Evolutionary conservation across 2,113 vertebrate species (phyloP).

Genomic region (Apus apus): DNA sequence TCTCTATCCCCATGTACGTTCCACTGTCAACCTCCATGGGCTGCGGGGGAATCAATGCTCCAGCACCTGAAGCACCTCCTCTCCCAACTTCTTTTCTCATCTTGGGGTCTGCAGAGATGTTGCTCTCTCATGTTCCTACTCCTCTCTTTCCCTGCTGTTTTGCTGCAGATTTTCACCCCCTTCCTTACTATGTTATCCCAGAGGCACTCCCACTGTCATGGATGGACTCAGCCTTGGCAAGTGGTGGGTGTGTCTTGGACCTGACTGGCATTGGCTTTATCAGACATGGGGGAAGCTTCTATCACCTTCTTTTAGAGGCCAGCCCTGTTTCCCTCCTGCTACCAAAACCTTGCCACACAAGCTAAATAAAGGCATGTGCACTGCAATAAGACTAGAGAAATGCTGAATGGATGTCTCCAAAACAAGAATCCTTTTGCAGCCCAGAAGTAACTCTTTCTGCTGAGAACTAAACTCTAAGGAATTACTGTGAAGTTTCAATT

Average conservation of each 20-base stretch:
- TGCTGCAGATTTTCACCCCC: background rate
- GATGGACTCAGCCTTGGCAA: background rate
- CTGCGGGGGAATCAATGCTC: background rate
- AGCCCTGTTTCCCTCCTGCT: too few species aligned
- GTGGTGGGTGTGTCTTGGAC: fast-evolving
- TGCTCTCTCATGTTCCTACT: background rate
- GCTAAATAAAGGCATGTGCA: fast-evolving
- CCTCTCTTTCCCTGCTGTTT: background rate
- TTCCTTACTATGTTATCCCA: background rate
- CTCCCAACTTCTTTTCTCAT: fast-evolving
- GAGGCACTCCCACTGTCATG: fast-evolving
- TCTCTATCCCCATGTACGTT: too few species aligned
- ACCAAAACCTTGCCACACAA: background rate
- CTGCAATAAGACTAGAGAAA: background rate
- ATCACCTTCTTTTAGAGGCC: background rate
- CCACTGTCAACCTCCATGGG: background rate
- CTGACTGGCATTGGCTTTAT: background rate
- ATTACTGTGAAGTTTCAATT: background rate
- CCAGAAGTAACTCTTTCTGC: background rate
- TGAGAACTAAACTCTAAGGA: background rate
- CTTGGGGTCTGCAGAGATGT: background rate
- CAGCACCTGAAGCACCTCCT: fast-evolving
- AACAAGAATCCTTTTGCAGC: background rate
- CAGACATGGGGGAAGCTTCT: fast-evolving
- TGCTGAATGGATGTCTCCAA: background rate